Evolutionary conservation across 2,113 vertebrate species (phyloP).

Genomic region (Sigmodon hispidus): DNA sequence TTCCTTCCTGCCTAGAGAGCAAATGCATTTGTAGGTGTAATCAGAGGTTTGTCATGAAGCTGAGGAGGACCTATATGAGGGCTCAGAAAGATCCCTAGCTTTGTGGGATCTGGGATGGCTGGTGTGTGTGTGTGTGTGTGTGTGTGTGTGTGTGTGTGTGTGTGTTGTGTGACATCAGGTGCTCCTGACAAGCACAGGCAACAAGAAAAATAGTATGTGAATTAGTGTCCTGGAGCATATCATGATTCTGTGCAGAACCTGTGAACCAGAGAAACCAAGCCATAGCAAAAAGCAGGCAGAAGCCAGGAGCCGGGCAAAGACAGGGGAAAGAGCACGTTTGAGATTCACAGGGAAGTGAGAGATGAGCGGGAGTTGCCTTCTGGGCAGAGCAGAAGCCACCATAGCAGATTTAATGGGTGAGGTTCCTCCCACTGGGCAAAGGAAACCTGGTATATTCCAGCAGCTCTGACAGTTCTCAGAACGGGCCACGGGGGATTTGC

Average conservation of each 20-base stretch:
- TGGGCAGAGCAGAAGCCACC: no score
- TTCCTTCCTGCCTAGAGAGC: not conserved
- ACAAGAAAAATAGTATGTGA: constrained; percentile 11
- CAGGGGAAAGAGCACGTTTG: not conserved
- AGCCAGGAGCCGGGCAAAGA: not conserved
- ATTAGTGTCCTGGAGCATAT: rapidly evolving
- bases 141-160: not conserved
- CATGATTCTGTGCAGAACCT: not conserved
- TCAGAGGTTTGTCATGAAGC: not conserved
- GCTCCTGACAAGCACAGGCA: constrained; percentile 8
- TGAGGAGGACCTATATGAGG: not conserved
- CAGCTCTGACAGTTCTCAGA: not conserved
- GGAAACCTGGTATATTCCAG: not conserved
- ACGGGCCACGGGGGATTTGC: not conserved
- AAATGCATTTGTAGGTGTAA: not conserved
- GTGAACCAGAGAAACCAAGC: not conserved
- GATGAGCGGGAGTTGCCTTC: not conserved
- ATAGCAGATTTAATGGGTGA: not conserved
- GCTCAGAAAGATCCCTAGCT: not conserved
- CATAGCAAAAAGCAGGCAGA: not conserved
- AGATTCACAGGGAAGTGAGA: not conserved
- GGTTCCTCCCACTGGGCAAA: rapidly evolving
- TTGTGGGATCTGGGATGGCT: not conserved
- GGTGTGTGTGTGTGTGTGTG: not conserved
- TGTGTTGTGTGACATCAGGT: constrained; percentile 46